Evolutionary conservation across 1,140 invertebrate species (phyloP).

Genomic region (Drosophila micromelanica): DNA sequence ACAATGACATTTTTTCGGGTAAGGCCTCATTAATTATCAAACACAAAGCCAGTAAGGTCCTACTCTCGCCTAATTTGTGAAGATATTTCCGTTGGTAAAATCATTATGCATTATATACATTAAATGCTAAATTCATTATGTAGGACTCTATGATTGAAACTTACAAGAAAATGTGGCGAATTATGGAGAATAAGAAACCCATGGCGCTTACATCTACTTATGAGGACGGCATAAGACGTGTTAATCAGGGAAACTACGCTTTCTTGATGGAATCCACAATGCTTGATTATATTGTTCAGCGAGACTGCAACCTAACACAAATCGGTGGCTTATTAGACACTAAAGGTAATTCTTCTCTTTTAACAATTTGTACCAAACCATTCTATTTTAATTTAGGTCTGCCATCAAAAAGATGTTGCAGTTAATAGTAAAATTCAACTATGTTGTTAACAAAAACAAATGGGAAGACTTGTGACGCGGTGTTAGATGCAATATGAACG

Average conservation of each 20-base stretch:
- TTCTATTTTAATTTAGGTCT: no score
- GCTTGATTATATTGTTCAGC: constrained; percentile 94
- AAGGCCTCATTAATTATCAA: constrained; percentile 84
- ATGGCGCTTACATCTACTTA: constrained; percentile 90
- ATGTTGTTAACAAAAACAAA: no score
- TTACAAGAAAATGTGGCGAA: constrained; percentile 87
- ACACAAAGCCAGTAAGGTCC: no score
- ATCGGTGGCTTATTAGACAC: constrained; percentile 87
- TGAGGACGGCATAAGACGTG: constrained; percentile 92
- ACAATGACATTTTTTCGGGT: constrained; percentile 90
- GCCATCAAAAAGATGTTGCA: no score
- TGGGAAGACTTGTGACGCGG: no score
- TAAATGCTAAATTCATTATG: background rate
- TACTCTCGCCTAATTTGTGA: no score
- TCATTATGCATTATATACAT: no score
- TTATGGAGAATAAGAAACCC: constrained; percentile 90
- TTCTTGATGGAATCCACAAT: constrained; percentile 98
- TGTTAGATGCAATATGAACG: no score
- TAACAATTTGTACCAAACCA: background rate
- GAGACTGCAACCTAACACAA: constrained; percentile 97
- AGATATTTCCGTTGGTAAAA: no score
- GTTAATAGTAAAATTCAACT: no score
- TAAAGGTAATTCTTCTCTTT: constrained; percentile 89
- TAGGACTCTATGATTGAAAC: constrained; percentile 89
- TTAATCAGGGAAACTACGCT: constrained; percentile 92